phyloP scores from a whole-genome alignment of 2,113 vertebrate species.

The Channa argus region DNA sequence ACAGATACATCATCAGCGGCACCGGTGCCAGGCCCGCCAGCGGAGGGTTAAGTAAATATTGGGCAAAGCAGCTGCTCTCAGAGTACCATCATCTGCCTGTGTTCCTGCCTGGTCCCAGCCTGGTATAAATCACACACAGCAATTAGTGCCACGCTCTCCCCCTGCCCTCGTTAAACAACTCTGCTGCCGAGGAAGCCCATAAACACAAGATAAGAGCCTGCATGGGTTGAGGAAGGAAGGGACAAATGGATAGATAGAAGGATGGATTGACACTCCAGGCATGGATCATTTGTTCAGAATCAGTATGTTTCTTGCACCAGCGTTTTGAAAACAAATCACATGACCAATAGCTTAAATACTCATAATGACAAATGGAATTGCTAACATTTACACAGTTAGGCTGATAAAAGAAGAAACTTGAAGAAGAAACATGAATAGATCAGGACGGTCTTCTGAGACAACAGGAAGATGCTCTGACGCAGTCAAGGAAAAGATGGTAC shows the following conservation, averaged over 20 bases:
- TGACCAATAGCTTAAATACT: not conserved
- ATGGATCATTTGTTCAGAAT: not conserved
- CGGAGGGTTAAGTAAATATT: conserved; percentile 83
- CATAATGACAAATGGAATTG: not conserved
- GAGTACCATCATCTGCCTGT: conserved; percentile 73
- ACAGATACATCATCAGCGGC: conserved; percentile 62
- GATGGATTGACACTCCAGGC: not conserved
- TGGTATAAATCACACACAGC: conserved; percentile 81
- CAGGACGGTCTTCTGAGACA: conserved; percentile 3
- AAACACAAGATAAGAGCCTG: conserved; percentile 55
- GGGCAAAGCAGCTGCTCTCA: conserved; percentile 79
- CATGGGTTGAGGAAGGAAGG: conserved; percentile 14
- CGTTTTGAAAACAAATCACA: not conserved
- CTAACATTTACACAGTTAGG: not conserved
- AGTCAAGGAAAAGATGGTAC: too few relatives aligned
- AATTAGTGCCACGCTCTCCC: conserved; percentile 78
- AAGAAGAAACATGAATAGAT: too few relatives aligned
- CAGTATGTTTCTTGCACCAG: not conserved
- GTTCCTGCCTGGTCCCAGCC: conserved; percentile 68
- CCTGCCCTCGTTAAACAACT: conserved; percentile 75
- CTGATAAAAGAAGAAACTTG: too few relatives aligned
- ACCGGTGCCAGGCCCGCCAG: conserved; percentile 74
- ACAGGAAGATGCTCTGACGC: not conserved
- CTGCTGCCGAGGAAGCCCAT: conserved; percentile 63
- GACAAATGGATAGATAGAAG: conserved; percentile 7